phyloP scores from a whole-genome alignment of 2,113 vertebrate genomes.

The Noctilio leporinus region DNA sequence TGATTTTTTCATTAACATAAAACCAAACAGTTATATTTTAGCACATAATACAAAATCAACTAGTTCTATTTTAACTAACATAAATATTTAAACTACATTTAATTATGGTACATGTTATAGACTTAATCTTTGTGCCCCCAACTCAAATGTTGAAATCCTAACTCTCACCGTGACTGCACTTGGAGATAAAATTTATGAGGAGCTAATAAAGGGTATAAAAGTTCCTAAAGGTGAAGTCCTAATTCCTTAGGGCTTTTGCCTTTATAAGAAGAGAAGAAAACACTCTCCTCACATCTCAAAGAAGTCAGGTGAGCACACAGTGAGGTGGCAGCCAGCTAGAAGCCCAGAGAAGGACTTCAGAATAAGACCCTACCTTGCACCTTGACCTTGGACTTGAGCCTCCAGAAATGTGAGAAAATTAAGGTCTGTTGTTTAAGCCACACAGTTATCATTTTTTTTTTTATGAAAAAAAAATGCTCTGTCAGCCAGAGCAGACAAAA shows the following conservation, averaged over 20 bases:
- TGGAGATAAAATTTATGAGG: neutral
- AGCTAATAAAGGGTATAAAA: neutral
- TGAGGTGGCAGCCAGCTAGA: neutral
- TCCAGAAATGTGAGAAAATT: neutral
- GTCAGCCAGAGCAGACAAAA: neutral
- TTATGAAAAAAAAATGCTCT: no score
- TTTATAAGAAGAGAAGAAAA: neutral
- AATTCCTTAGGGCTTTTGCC: neutral
- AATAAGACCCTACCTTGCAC: neutral
- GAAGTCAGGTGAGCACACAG: neutral
- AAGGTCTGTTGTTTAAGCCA: neutral
- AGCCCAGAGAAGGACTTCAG: neutral
- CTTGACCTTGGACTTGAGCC: neutral
- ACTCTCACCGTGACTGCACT: neutral
- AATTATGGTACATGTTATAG: neutral
- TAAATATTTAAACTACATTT: slow-evolving; percentile 2
- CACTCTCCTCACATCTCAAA: neutral
- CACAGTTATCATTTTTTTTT: neutral
- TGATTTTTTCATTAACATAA: neutral
- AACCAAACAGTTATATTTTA: neutral
- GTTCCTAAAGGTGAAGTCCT: neutral
- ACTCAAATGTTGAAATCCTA: neutral
- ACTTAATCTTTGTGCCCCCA: neutral
- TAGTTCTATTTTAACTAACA: neutral
- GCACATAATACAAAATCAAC: neutral